phyloP scores from a whole-genome alignment of 2,888 invertebrate species.

The Pheosia tremula region DNA sequence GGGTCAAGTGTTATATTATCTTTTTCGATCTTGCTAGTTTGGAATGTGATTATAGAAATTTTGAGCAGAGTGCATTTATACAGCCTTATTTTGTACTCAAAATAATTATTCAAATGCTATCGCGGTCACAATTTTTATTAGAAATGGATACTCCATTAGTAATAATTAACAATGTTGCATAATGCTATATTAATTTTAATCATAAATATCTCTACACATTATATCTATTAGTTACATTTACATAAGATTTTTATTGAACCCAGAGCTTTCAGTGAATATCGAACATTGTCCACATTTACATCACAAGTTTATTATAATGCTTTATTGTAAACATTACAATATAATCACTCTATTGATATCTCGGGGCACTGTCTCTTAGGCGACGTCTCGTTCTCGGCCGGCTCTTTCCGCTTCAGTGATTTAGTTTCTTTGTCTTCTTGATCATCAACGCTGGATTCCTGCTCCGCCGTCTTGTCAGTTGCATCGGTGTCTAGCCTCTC shows the following conservation, averaged over 20 bases:
- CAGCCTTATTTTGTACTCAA: constrained; percentile 55
- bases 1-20: constrained; percentile 53
- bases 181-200: constrained; percentile 66
- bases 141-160: constrained; percentile 50
- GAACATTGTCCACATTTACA: constrained; percentile 56
- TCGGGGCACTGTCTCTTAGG: constrained; percentile 77
- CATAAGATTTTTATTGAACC: constrained; percentile 53
- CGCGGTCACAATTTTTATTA: constrained; percentile 41
- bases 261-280: constrained; percentile 58
- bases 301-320: constrained; percentile 54
- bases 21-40: constrained; percentile 55
- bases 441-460: constrained; percentile 52
- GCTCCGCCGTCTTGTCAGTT: constrained; percentile 58
- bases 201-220: constrained; percentile 72
- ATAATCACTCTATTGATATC: constrained; percentile 63
- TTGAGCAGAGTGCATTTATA: constrained; percentile 45
- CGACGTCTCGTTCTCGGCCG: constrained; percentile 62
- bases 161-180: constrained; percentile 63
- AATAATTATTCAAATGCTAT: constrained; percentile 45
- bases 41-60: constrained; percentile 69
- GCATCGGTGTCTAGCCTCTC: constrained; percentile 50
- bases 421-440: constrained; percentile 54
- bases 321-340: constrained; percentile 21
- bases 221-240: constrained; percentile 58
- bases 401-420: constrained; percentile 68